Evolutionary conservation across 2,113 vertebrate genomes (phyloP).

Genomic region (Furnarius figulus): DNA sequence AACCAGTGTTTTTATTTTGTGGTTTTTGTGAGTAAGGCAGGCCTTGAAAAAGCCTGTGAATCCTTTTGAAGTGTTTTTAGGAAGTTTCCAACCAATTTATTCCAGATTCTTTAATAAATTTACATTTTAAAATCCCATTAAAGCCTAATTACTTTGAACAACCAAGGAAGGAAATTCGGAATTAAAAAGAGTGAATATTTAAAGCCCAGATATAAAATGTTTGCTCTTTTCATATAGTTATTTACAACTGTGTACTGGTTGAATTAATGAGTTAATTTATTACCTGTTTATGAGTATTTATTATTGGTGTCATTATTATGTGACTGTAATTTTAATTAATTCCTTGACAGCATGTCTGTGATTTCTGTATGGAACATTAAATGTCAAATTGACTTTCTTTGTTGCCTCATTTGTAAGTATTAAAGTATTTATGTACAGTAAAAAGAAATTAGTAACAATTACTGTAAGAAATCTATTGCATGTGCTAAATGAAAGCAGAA

Average conservation of each 20-base stretch:
- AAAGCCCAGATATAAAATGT: background rate
- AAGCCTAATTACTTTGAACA: constrained; percentile 27
- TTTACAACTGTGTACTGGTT: constrained; percentile 34
- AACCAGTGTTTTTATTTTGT: background rate
- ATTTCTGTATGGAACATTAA: constrained; percentile 14
- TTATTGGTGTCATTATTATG: constrained; percentile 7
- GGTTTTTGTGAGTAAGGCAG: background rate
- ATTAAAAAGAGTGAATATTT: background rate
- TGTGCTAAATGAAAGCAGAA: background rate
- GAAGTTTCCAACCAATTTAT: background rate
- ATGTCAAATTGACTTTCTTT: constrained; percentile 49
- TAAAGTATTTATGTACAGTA: constrained; percentile 2
- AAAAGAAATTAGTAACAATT: constrained; percentile 18
- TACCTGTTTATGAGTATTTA: constrained; percentile 50
- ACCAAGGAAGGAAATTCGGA: background rate
- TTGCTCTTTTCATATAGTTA: constrained; percentile 35
- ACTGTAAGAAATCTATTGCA: background rate
- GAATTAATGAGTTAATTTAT: constrained; percentile 58
- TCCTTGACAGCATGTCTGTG: background rate
- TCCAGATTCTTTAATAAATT: background rate
- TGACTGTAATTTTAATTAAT: constrained; percentile 57
- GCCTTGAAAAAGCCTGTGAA: background rate
- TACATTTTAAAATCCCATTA: constrained; percentile 11
- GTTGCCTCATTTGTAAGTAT: constrained; percentile 40
- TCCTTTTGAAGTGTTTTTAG: constrained; percentile 1